These are phyloP conservation scores for Lycophotia porphyrea DNA, from an alignment of 2,888 invertebrate species.

Conservation along the genomic window DNA sequence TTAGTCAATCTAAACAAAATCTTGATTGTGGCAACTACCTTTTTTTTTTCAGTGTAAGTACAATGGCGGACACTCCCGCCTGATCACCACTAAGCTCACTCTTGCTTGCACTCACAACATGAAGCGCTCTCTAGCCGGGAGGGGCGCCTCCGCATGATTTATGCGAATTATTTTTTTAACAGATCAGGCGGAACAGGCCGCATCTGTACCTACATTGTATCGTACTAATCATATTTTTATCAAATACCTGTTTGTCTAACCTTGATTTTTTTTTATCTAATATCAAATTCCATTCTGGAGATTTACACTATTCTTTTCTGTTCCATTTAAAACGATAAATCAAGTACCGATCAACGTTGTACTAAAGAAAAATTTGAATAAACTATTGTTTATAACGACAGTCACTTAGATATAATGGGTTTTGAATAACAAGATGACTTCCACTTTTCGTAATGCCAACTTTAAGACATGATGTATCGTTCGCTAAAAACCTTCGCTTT, in stretches of 20 bases:
- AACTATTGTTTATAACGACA: constrained; percentile 59
- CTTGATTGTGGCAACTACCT: too few species aligned
- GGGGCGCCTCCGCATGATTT: too few species aligned
- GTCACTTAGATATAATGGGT: constrained; percentile 57
- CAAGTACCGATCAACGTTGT: constrained; percentile 25
- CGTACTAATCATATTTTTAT: neutral
- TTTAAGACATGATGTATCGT: constrained; percentile 71
- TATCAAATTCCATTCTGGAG: too few species aligned
- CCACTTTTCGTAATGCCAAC: constrained; percentile 72
- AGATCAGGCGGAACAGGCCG: too few species aligned
- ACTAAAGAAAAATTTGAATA: constrained; percentile 45
- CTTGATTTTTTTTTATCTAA: constrained; percentile 6
- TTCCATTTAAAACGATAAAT: constrained; percentile 42
- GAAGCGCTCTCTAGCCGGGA: too few species aligned
- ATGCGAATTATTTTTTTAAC: too few species aligned
- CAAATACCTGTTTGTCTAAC: neutral
- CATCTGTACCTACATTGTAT: too few species aligned
- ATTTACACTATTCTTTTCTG: constrained; percentile 2
- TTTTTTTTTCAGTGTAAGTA: too few species aligned
- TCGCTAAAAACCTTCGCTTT: constrained; percentile 70
- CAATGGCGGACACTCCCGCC: too few species aligned
- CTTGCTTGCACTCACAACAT: too few species aligned
- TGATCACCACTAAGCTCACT: too few species aligned
- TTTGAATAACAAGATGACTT: constrained; percentile 70
- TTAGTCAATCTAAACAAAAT: too few species aligned